Conservation (phyloP, 2,888 invertebrate genomes). For the Hypsopygia costalis region DNA sequence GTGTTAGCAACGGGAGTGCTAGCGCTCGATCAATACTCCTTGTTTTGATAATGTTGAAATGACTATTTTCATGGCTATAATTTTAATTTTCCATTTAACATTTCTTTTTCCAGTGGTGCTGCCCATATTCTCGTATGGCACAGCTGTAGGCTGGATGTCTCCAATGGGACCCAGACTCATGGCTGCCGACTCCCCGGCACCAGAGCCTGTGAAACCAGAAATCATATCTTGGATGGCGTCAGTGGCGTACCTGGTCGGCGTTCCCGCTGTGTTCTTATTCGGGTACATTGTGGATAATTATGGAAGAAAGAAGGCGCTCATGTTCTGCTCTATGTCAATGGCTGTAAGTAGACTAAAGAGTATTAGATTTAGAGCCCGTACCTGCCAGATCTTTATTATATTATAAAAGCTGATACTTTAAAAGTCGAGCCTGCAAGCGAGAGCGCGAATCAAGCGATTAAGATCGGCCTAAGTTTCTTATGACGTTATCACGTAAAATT, state of each 20-base stretch:
- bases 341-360: constrained; percentile 46
- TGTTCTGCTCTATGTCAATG: constrained; percentile 65
- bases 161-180: constrained; percentile 76
- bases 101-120: constrained; percentile 62
- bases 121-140: constrained; percentile 76
- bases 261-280: constrained; percentile 75
- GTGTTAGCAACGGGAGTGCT: no score
- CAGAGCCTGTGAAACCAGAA: constrained; percentile 59
- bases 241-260: constrained; percentile 75
- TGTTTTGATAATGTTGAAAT: no score
- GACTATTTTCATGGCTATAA: no score
- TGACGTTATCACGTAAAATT: no score
- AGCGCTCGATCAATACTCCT: no score
- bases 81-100: no score
- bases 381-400: no score
- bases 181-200: constrained; percentile 60
- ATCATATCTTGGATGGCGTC: constrained; percentile 81
- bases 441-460: no score
- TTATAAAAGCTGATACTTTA: no score
- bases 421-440: no score
- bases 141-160: constrained; percentile 79
- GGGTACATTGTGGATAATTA: constrained; percentile 74
- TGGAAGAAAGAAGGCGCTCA: constrained; percentile 73
- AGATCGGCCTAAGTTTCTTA: no score
- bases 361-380: no score